These are phyloP conservation scores for Ferrisia virgata DNA, from an alignment of 2,888 invertebrate genomes.

Conservation along the genomic window DNA sequence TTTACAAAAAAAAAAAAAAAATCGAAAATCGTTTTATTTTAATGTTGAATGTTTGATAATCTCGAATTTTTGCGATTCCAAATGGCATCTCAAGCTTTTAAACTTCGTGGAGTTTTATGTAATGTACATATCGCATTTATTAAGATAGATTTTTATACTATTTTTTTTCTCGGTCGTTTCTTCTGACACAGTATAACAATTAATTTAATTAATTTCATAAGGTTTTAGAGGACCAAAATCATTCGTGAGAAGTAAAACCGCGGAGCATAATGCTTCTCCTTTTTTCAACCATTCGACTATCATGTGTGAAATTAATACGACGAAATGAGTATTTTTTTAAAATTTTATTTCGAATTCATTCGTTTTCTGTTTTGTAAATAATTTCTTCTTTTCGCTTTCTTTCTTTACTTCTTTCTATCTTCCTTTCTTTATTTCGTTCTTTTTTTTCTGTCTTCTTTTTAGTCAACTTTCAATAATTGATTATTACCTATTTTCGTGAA, in stretches of 20 bases:
- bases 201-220: conserved; percentile 33
- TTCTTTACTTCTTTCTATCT: not conserved
- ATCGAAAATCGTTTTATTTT: not conserved
- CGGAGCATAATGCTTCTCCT: not conserved
- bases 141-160: conserved; percentile 27
- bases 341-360: not conserved
- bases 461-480: not conserved
- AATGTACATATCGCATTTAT: conserved; percentile 33
- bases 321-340: not conserved
- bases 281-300: not conserved
- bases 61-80: not conserved
- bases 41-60: not conserved
- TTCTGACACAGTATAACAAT: conserved; percentile 27
- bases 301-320: not conserved
- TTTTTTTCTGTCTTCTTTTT: not conserved
- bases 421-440: conserved; percentile 7
- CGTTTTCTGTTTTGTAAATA: not conserved
- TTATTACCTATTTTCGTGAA: not conserved
- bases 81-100: conserved; percentile 7
- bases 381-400: conserved; percentile 19
- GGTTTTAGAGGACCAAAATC: conserved; percentile 25
- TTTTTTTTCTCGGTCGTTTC: conserved; percentile 14
- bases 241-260: not conserved
- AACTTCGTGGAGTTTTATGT: not conserved
- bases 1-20: not conserved